Evolutionary conservation across 2,113 vertebrate species (phyloP), one percentile per base, ranked within the genome.

Genomic region (Oxyura jamaicensis): DNA sequence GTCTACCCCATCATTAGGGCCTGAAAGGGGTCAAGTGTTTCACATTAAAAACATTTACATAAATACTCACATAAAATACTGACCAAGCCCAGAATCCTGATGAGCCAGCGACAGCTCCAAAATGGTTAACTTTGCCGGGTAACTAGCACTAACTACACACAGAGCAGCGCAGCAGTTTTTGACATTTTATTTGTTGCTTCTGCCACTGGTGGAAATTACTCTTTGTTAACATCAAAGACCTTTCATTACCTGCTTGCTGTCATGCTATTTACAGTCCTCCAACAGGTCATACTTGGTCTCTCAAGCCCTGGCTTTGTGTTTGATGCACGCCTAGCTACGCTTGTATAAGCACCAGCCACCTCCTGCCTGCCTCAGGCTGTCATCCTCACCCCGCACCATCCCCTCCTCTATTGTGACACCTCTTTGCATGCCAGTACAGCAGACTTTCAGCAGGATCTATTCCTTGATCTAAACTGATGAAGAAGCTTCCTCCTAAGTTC

Each of bases 161-260:
- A 62, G 12, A 74, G 42, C 52, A 71, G 14, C 0, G 4, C 36
- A 81, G 63, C 22, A 77, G 16, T 41, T 88, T 65, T 71, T 79
- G 36, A 63, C 31, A 20, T 65, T 91, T 68, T 26, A 60, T 22
- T 69, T 72, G 55, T 21, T 88, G 50, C 59, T 88, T 20, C 79
- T 88, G 65, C 22, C 75, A 75, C 42, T 4, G 39, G 44, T 5
- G 26, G 72, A 86, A 77, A 85, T 68, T 25, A 71, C 0, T 11
- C 48, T 83, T 91, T 58, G 41, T 83, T 86, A 74, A 68, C 46
- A 86, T 48, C 68, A 88, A 81, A 94, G 76, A 39, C 23, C 63
- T 83, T 77, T 75, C 29, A 63, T 85, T 79, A 91, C 81, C 60
- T 86, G 79, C 82, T 78, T 71, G 25, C 50, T 48, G 52, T 50